Evolutionary conservation across 2,797 vertebrate genomes (phyloP), one percentile per base, ranked within the genome.

Genomic region (Ptychadena robeensis): DNA sequence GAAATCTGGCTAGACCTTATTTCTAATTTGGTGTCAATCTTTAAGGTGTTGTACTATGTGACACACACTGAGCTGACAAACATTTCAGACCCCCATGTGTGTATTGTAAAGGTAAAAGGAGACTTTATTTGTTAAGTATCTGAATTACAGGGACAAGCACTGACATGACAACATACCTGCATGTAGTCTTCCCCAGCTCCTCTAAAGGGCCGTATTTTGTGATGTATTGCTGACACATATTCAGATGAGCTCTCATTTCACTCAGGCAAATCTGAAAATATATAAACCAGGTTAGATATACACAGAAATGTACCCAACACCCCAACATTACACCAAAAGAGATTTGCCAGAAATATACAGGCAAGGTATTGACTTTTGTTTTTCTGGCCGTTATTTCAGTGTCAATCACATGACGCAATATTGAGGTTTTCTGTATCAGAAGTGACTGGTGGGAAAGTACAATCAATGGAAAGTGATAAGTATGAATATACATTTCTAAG

Each of bases 231-330:
- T 90, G 81, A 59, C 88, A 90, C 27, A 80, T 87, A 86, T 81
- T 91, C 87, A 90, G 81, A 82, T 90, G 89, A n/a, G 64, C 78
- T 87, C 88, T 88, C 87, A 90, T 91, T 86, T 93, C 87, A 86
- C 86, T 93, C 78, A 92, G 88, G 73, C 87, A 86, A 37, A 91
- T 86, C 88, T 90, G 82, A 67, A 65, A 61, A 61, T 28, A 27
- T 2, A 61, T 27, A 28, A 61, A 27, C 25, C 11, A 25, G 59
- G 9, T 61, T 27, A 22, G 74, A 14, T 48, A 30, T 27, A 27
- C 2, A 34, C 0, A 40, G 1, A 40, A 6, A 44, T n/a, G n/a
- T n/a, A n/a, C n/a, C n/a, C n/a, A n/a, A n/a, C n/a, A n/a, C n/a
- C n/a, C n/a, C n/a, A n/a, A n/a, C n/a, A n/a, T n/a, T n/a, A n/a